Base-by-base conservation (phyloP, 1,140 invertebrate species). In the Ooceraea biroi region DNA sequence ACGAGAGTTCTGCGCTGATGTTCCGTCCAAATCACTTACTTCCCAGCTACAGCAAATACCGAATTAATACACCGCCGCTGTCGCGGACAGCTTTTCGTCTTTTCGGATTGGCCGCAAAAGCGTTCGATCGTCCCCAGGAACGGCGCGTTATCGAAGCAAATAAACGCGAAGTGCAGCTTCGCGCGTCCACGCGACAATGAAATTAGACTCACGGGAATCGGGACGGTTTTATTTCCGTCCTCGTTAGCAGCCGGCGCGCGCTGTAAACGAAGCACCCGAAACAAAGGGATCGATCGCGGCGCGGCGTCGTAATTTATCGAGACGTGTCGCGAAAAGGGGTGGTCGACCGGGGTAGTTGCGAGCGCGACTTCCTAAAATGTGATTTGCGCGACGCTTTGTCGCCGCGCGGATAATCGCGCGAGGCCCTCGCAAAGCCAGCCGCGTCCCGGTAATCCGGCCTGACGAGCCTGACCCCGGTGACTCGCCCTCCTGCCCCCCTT, bases 81-180 rank as follows among this genome's bases (percentile, higher is more conserved):
- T 69, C 36, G 63, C 65, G 17, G 17, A 71, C 25, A 52, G 36
- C 50, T 80, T 71, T 69, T 80, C 30, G 50, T 30, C n/a, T n/a
- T n/a, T n/a, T n/a, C 50, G 65, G 7, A 58, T 69, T 69, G 25
- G 17, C 12, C 12, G 36, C 12, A 80, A 80, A 80, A 80, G 69
- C 76, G 50, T 57, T 69, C 48, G 11, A 60, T n/a, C 48, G 11
- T 69, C 7, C 17, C 52, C 36, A 36, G 66, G 50, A 71, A 44
- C 14, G 76, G 36, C 11, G 50, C 22, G 50, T 69, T 80, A 57
- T 57, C 63, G 63, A 57, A 80, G 63, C 63, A 80, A 80, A 80
- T 57, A 80, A 80, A 80, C 76, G 65, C 50, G 76, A 69, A 69
- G 69, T 80, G 65, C 63, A 80, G 76, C 69, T 80, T 71, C 44